These are phyloP conservation scores for Drosophila saltans DNA, from an alignment of 1,140 invertebrate species.

Conservation along the genomic window DNA sequence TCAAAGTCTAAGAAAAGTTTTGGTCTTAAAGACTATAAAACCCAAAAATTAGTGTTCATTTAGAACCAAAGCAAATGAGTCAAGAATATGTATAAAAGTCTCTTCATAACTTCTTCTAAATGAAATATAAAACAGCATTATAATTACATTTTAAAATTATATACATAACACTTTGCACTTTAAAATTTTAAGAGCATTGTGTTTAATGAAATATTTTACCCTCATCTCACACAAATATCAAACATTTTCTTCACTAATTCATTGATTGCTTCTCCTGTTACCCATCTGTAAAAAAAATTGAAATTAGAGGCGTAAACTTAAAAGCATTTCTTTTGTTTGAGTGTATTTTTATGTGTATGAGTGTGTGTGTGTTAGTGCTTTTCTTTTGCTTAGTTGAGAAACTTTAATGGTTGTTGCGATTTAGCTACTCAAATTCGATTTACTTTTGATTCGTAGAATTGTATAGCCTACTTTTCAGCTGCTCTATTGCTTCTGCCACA, in stretches of 20 bases:
- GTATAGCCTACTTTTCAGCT: constrained; percentile 48
- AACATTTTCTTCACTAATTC: neutral
- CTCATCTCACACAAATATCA: too few relatives aligned
- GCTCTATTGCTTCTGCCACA: neutral
- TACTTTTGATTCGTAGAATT: constrained; percentile 31
- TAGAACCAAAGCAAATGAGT: too few relatives aligned
- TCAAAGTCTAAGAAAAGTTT: too few relatives aligned
- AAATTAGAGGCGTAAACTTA: neutral
- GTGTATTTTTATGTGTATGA: constrained; percentile 2
- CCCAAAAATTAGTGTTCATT: too few relatives aligned
- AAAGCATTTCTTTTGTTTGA: constrained; percentile 5
- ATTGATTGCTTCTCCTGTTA: neutral
- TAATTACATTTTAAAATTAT: too few relatives aligned
- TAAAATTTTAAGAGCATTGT: too few relatives aligned
- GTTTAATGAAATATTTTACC: too few relatives aligned
- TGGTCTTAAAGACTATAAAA: too few relatives aligned
- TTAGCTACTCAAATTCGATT: constrained; percentile 49
- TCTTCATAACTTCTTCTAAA: too few relatives aligned
- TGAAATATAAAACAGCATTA: too few relatives aligned
- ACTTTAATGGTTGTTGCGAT: constrained; percentile 34
- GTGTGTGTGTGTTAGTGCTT: neutral
- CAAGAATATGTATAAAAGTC: too few relatives aligned
- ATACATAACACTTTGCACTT: too few relatives aligned
- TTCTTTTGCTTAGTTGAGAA: neutral
- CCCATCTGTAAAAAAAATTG: neutral